These are phyloP conservation scores for Melinaea menophilus DNA, from an alignment of 2,888 invertebrate species.

Conservation along the genomic window DNA sequence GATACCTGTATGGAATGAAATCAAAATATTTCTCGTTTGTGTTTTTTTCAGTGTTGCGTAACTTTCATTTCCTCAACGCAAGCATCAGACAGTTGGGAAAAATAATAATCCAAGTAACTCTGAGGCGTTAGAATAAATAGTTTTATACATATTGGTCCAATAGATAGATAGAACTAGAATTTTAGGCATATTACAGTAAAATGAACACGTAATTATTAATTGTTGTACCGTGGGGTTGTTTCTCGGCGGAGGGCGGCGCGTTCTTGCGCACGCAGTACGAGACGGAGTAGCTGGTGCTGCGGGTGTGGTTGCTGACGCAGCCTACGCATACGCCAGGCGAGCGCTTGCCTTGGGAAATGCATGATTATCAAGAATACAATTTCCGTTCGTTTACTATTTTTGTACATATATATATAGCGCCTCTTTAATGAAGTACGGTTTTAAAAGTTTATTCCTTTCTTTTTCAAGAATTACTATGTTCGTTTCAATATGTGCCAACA, in stretches of 20 bases:
- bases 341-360: constrained; percentile 65
- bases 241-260: constrained; percentile 61
- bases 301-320: constrained; percentile 84
- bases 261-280: constrained; percentile 89
- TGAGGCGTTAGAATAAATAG: neutral
- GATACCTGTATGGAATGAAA: no score
- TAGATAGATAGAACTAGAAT: neutral
- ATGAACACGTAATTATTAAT: neutral
- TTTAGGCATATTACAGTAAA: neutral
- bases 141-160: neutral
- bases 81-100: neutral
- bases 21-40: no score
- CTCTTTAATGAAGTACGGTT: no score
- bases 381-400: no score
- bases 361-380: no score
- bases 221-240: constrained; percentile 50
- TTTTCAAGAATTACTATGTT: no score
- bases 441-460: no score
- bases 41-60: no score
- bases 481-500: no score
- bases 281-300: constrained; percentile 96
- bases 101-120: neutral
- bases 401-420: no score
- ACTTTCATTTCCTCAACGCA: no score
- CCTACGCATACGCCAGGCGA: constrained; percentile 79